Evolutionary conservation across 2,797 vertebrate genomes (phyloP), one percentile per base, ranked within the genome.

Genomic region (Chelonia mydas): DNA sequence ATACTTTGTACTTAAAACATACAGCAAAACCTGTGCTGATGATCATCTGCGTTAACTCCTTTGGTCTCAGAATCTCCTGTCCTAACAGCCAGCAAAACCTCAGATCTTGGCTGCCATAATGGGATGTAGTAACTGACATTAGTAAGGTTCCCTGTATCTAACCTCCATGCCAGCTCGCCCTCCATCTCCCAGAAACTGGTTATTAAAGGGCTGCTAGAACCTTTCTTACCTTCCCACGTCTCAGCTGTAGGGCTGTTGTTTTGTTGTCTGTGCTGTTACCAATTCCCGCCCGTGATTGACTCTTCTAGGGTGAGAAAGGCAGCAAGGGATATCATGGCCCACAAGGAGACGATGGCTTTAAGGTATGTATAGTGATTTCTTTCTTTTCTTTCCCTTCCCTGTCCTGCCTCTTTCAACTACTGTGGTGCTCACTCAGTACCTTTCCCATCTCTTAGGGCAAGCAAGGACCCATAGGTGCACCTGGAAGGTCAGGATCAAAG

Each of bases 251-350:
- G 49, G 12, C 23, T 16, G 12, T 27, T 53, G 55, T 31, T n/a
- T 31, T 17, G 4, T 17, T 27, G 51, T 37, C 16, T 59, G 55
- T 74, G 5, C 61, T 6, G 27, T 27, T 31, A 25, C 81, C 53
- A 81, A 74, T 55, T 74, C 27, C 83, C 3, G 31, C 21, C 28
- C 6, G 1, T 5, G 6, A 23, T 31, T 33, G 81, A 19, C 91
- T 94, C 33, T 92, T 33, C 85, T 95, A 99, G 99, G 99, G 99
- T 0, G 98, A 98, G 88, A 98, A 98, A 95, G 99, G 99, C 91
- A 98, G 98, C 47, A 5, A 77, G n/a, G 99, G 99, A 0, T 90
- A 96, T 55, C 81, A 88, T 78, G 99, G 99, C 51, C 98, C 96
- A 89, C 96, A 88, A 95, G 99, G 99, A 49, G 96, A 97, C 1